Percentiles rank a stretch among this genome's conserved stretches.
phyloP scores from a whole-genome alignment of 2,797 vertebrate species.

The Alcedo quadribrachys region DNA sequence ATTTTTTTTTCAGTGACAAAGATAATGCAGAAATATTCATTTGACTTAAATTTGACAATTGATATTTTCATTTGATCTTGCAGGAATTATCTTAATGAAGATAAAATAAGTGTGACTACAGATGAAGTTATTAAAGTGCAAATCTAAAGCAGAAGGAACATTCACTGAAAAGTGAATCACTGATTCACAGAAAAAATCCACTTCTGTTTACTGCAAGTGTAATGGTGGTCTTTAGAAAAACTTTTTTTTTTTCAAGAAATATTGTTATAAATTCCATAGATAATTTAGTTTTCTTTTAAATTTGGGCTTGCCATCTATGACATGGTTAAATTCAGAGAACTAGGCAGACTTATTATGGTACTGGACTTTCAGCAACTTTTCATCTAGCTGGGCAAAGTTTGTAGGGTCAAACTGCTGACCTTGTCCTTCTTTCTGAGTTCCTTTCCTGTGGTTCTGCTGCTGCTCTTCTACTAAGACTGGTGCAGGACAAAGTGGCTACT shows the following conservation, averaged over 20 bases:
- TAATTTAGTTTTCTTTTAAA: neutral
- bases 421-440: neutral
- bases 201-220: neutral
- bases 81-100: neutral
- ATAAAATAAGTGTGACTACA: neutral
- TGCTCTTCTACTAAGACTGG: neutral
- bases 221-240: neutral
- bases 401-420: conserved; percentile 26
- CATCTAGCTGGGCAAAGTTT: conserved; percentile 9
- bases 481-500: neutral
- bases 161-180: neutral
- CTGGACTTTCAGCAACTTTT: conserved; percentile 23
- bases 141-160: neutral
- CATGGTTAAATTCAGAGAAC: neutral
- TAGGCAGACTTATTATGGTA: conserved; percentile 6
- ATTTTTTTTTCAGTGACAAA: neutral
- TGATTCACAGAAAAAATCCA: neutral
- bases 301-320: neutral
- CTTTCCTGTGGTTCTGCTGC: neutral
- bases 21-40: neutral
- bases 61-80: neutral
- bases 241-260: neutral
- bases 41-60: neutral
- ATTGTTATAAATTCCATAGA: neutral
- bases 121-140: neutral